These are phyloP conservation scores for Heterodera filipjevi DNA, from an alignment of 2,888 invertebrate species.

Conservation along the genomic window DNA sequence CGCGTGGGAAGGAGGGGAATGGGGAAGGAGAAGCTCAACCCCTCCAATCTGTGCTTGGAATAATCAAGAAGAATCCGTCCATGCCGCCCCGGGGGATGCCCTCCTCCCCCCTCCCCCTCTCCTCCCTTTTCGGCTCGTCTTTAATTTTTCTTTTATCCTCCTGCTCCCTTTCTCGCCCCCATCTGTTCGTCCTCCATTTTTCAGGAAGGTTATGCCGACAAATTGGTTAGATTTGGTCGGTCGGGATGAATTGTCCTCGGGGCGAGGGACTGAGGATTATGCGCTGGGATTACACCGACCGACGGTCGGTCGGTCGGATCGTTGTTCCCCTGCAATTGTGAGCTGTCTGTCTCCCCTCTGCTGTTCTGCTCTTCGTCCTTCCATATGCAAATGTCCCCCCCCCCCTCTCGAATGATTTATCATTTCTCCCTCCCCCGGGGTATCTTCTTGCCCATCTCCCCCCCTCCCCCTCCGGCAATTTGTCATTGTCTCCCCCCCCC, in stretches of 20 bases:
- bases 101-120: neutral
- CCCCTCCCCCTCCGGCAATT: slow-evolving; percentile 15
- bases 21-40: slow-evolving; percentile 9
- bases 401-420: neutral
- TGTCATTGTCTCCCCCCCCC: slow-evolving; percentile 26
- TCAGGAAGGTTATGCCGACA: neutral
- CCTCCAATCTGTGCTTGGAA: neutral
- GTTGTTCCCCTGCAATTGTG: neutral
- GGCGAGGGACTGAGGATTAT: neutral
- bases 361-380: neutral
- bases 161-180: neutral
- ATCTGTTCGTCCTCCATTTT: neutral
- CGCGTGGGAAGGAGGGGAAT: neutral
- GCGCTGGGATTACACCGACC: neutral
- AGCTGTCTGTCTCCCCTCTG: neutral
- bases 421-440: slow-evolving; percentile 11
- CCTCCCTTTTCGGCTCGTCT: neutral
- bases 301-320: neutral
- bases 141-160: neutral
- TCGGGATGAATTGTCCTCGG: neutral
- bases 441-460: slow-evolving; percentile 8
- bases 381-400: slow-evolving; percentile 22
- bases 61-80: neutral
- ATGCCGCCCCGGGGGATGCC: neutral
- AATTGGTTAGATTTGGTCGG: neutral